phyloP scores from a whole-genome alignment of 2,797 vertebrate genomes.

The Melanotaenia parkinsoni region DNA sequence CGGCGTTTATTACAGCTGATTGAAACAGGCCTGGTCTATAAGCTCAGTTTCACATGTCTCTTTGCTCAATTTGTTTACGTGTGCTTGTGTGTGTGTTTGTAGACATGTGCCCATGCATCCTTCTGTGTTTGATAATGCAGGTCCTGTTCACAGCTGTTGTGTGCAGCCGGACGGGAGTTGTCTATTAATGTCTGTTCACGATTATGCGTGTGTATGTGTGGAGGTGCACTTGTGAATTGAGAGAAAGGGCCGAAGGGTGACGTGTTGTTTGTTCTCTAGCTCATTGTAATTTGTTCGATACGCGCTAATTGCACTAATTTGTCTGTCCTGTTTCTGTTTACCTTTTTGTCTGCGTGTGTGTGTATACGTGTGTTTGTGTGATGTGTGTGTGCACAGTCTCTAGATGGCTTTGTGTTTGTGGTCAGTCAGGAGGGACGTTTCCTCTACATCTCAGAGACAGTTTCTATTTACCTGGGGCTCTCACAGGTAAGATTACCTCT shows the following conservation, averaged over 20 bases:
- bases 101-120: slow-evolving; percentile 19
- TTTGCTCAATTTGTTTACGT: slow-evolving; percentile 42
- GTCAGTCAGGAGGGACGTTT: slow-evolving; percentile 92
- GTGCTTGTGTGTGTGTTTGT: slow-evolving; percentile 19
- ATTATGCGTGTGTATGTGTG: slow-evolving; percentile 17
- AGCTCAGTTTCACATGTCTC: slow-evolving; percentile 45
- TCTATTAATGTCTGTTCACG: slow-evolving; percentile 57
- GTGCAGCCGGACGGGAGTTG: slow-evolving; percentile 48
- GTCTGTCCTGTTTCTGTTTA: slow-evolving; percentile 80
- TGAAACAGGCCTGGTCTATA: slow-evolving; percentile 65
- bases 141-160: slow-evolving; percentile 66
- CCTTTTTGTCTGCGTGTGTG: slow-evolving; percentile 54
- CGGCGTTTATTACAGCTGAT: slow-evolving; percentile 65
- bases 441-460: slow-evolving; percentile 94
- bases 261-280: slow-evolving; percentile 76
- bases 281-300: slow-evolving; percentile 82
- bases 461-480: slow-evolving; percentile 93
- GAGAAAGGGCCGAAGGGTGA: slow-evolving; percentile 72
- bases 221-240: slow-evolving; percentile 47
- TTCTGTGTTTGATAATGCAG: slow-evolving; percentile 55
- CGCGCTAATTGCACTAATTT: slow-evolving; percentile 82
- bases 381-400: slow-evolving; percentile 80
- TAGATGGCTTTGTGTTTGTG: slow-evolving; percentile 93
- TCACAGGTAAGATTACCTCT: slow-evolving; percentile 87
- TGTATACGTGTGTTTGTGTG: slow-evolving; percentile 27